Conservation (phyloP, 2,113 vertebrate species). For the Sinocyclocheilus grahami region DNA sequence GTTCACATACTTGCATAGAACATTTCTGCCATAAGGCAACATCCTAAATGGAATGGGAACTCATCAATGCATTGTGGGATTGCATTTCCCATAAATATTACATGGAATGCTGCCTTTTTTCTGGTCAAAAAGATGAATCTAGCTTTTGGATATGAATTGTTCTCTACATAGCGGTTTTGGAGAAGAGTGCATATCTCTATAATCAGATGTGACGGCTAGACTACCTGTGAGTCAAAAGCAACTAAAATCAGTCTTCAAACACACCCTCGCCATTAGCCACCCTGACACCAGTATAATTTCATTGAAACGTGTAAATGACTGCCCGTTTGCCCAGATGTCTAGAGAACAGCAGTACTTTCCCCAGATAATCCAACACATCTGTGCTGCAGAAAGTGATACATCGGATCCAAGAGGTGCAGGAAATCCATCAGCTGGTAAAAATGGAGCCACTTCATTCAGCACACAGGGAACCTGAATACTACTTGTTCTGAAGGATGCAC, state of each 20-base stretch:
- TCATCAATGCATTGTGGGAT: not conserved
- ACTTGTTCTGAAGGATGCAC: too few species aligned
- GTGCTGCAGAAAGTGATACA: too few species aligned
- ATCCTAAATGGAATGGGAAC: not conserved
- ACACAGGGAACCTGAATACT: not conserved
- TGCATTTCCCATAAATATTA: not conserved
- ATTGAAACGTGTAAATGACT: constrained; percentile 24
- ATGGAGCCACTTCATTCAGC: not conserved
- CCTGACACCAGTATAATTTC: not conserved
- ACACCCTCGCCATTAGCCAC: not conserved
- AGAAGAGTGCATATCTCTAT: not conserved
- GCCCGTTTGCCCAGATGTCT: not conserved
- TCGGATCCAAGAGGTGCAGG: too few species aligned
- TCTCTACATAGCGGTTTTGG: not conserved
- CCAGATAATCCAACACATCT: too few species aligned
- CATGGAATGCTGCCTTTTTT: not conserved
- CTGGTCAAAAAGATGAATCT: not conserved
- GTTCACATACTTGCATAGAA: not conserved
- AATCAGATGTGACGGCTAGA: constrained; percentile 8
- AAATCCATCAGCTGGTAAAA: not conserved
- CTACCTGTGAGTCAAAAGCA: not conserved
- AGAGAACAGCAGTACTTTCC: not conserved
- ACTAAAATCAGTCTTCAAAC: not conserved
- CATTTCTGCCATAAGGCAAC: not conserved
- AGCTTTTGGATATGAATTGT: not conserved